Conservation (phyloP, 2,888 invertebrate species). For the Crepidodera aurea region DNA sequence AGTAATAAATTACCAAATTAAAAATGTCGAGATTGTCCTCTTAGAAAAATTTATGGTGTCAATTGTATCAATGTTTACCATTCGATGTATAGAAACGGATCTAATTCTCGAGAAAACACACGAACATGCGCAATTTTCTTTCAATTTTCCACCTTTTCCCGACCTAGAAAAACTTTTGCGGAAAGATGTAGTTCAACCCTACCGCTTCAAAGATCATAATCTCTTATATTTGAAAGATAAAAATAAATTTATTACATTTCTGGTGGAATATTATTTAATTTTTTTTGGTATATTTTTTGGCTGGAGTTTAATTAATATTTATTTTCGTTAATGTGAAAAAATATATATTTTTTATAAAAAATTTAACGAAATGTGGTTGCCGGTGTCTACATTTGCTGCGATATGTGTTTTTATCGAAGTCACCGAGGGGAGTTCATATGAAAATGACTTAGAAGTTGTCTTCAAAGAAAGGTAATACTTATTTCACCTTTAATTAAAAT, state of each 20-base stretch:
- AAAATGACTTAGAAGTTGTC: conserved; percentile 62
- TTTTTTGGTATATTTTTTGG: too few relatives aligned
- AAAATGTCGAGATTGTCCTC: conserved; percentile 46
- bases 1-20: conserved; percentile 45
- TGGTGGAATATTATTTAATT: too few relatives aligned
- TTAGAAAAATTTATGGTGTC: conserved; percentile 54
- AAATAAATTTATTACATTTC: too few relatives aligned
- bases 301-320: too few relatives aligned
- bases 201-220: too few relatives aligned
- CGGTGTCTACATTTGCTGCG: conserved; percentile 55
- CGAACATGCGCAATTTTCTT: conserved; percentile 36
- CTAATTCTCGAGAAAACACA: conserved; percentile 44
- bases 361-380: conserved; percentile 45
- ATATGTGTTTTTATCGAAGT: conserved; percentile 56
- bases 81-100: conserved; percentile 52
- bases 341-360: neutral
- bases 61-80: conserved; percentile 56
- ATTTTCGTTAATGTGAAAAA: conserved; percentile 24
- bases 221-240: too few relatives aligned
- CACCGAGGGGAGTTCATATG: conserved; percentile 50
- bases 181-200: conserved; percentile 4
- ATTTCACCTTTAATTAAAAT: too few relatives aligned
- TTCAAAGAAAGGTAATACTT: conserved; percentile 64
- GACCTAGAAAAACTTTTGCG: conserved; percentile 26
- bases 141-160: conserved; percentile 30